A percentile compares a stretch with the other conserved stretches of the same genome.
phyloP scores from a whole-genome alignment of 2,888 invertebrate species.

The Clanis bilineata region DNA sequence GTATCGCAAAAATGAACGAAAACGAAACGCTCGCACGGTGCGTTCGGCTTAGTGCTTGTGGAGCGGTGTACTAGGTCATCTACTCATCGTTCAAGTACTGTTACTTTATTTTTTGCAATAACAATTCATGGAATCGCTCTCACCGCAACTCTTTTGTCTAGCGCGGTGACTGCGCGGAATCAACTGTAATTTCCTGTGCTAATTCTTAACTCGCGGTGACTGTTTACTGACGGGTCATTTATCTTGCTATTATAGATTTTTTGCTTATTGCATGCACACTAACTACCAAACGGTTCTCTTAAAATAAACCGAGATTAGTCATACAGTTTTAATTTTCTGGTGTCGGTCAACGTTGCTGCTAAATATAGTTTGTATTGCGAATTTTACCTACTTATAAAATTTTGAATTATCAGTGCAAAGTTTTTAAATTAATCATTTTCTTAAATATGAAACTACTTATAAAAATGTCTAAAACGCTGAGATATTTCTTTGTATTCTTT shows the following conservation, averaged over 20 bases:
- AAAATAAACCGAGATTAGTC: constrained; percentile 8
- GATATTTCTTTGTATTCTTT: too few relatives aligned
- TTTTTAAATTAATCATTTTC: too few relatives aligned
- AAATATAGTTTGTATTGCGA: constrained; percentile 1
- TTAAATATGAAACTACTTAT: too few relatives aligned
- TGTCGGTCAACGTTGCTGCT: constrained; percentile 4
- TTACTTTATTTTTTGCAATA: constrained; percentile 46
- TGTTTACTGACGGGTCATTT: constrained; percentile 47
- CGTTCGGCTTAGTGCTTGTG: constrained; percentile 30
- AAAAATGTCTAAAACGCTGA: too few relatives aligned
- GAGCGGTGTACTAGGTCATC: constrained; percentile 38
- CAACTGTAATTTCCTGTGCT: constrained; percentile 59
- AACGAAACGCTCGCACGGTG: constrained; percentile 5
- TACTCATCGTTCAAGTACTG: constrained; percentile 43
- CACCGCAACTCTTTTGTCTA: constrained; percentile 58
- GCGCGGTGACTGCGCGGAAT: constrained; percentile 46
- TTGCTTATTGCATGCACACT: constrained; percentile 17
- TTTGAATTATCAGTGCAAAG: too few relatives aligned
- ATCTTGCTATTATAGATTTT: constrained; percentile 36
- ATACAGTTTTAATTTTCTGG: constrained; percentile 13
- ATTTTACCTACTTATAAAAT: too few relatives aligned
- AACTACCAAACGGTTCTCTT: not conserved
- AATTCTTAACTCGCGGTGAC: constrained; percentile 42
- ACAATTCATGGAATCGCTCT: constrained; percentile 54
- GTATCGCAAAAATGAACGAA: constrained; percentile 15